A percentile compares a stretch with the other conserved stretches of the same genome.
Evolutionary conservation across 2,888 invertebrate species (phyloP).

Genomic region (Drosophila ezoana): DNA sequence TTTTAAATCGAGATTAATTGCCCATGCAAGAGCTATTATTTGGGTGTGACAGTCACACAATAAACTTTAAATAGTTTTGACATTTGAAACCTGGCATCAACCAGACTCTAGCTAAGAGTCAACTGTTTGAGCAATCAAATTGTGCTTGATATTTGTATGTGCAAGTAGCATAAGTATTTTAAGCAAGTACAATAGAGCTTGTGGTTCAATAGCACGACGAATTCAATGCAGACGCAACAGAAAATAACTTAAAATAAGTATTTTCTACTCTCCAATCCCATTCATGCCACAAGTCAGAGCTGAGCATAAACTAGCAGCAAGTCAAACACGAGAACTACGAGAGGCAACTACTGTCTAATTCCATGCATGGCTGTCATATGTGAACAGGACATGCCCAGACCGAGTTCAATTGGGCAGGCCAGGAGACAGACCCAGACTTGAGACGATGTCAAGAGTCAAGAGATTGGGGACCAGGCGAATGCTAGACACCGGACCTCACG

Average conservation of each 20-base stretch:
- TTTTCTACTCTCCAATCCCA: neutral
- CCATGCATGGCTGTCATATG: slow-evolving; percentile 31
- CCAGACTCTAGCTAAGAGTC: neutral
- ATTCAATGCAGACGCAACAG: slow-evolving; percentile 8
- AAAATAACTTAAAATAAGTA: slow-evolving; percentile 5
- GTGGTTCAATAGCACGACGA: neutral
- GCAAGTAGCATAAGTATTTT: neutral
- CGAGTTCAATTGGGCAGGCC: slow-evolving; percentile 50
- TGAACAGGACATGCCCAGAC: slow-evolving; percentile 13
- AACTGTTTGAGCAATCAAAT: neutral
- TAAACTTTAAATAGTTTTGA: too few species aligned
- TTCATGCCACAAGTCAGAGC: neutral
- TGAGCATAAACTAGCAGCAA: slow-evolving; percentile 17
- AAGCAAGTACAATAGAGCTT: slow-evolving; percentile 1
- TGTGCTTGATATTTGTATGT: neutral
- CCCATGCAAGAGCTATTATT: too few species aligned
- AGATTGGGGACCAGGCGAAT: slow-evolving; percentile 27
- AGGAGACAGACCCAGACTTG: slow-evolving; percentile 33
- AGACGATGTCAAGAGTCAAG: slow-evolving; percentile 27
- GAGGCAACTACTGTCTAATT: slow-evolving; percentile 34
- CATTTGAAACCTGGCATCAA: too few species aligned
- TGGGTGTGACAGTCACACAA: too few species aligned
- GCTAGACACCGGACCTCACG: slow-evolving; percentile 8
- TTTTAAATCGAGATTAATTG: too few species aligned
- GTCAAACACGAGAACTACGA: slow-evolving; percentile 20